phyloP scores from a whole-genome alignment of 2,797 vertebrate genomes.

The Rhynchotus rufescens region DNA sequence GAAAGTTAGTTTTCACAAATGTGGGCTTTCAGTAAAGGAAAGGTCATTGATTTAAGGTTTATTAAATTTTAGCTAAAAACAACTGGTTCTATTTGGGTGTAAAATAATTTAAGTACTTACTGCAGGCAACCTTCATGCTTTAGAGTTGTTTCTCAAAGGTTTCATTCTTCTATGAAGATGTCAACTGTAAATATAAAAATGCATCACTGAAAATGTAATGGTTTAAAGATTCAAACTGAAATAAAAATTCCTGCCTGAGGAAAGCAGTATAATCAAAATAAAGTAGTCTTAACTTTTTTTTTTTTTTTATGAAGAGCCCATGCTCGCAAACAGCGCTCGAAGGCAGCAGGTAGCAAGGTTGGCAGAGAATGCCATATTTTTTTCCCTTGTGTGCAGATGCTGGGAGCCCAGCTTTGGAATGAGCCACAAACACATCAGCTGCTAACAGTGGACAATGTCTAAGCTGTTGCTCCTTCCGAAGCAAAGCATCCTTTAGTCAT shows the following conservation, averaged over 20 bases:
- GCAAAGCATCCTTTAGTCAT: not conserved
- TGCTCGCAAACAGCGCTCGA: constrained; percentile 26
- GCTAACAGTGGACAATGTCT: not conserved
- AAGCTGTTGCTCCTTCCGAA: not conserved
- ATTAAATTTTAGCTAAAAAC: constrained; percentile 84
- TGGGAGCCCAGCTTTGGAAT: not conserved
- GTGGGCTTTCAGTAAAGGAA: constrained; percentile 73
- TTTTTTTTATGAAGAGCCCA: not conserved
- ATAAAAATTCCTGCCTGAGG: constrained; percentile 82
- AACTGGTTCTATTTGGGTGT: constrained; percentile 80
- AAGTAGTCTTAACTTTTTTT: constrained; percentile 66
- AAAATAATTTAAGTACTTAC: constrained; percentile 81
- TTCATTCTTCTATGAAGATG: constrained; percentile 82
- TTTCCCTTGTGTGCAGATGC: not conserved
- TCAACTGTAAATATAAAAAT: constrained; percentile 86
- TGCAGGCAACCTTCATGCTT: constrained; percentile 81
- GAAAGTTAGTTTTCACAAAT: constrained; percentile 78
- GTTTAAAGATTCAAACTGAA: constrained; percentile 80
- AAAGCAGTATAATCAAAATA: constrained; percentile 78
- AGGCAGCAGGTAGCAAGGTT: constrained; percentile 28
- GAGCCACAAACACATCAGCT: not conserved
- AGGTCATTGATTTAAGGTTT: constrained; percentile 82
- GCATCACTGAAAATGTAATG: constrained; percentile 81
- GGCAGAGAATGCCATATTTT: not conserved
- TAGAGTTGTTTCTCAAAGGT: constrained; percentile 76